Percentiles rank a stretch among this genome's conserved stretches.
Conservation (phyloP, 2,113 vertebrate species). For the Carassius carassius region DNA sequence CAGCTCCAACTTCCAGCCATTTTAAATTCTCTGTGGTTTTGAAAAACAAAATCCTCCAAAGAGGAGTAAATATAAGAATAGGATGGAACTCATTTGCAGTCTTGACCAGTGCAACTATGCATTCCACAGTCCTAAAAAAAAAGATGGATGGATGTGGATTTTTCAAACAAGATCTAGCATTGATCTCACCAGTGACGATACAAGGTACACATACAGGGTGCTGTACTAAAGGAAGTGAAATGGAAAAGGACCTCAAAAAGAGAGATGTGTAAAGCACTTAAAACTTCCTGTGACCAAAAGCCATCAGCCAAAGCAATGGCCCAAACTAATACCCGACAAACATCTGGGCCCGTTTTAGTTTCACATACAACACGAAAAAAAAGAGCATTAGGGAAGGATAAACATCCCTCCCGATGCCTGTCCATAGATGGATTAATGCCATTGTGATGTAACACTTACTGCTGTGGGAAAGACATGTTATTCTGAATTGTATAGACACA, state of each 20-base stretch:
- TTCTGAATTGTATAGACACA: constrained; percentile 83
- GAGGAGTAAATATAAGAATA: constrained; percentile 63
- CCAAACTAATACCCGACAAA: constrained; percentile 1
- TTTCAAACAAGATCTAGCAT: constrained; percentile 59
- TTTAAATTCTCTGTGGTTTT: constrained; percentile 62
- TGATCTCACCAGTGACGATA: constrained; percentile 61
- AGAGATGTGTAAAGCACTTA: constrained; percentile 44
- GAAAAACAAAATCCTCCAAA: constrained; percentile 59
- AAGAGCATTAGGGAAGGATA: neutral
- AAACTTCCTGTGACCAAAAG: constrained; percentile 44
- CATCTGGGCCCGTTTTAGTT: constrained; percentile 26
- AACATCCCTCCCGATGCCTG: neutral
- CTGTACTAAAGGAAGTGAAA: constrained; percentile 23
- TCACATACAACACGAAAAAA: neutral
- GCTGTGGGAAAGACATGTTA: constrained; percentile 77
- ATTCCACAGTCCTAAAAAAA: constrained; percentile 90
- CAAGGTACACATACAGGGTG: constrained; percentile 44
- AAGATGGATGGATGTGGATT: constrained; percentile 84
- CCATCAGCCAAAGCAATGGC: constrained; percentile 45
- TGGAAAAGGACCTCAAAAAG: constrained; percentile 4
- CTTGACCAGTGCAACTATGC: constrained; percentile 87
- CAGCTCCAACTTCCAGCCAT: constrained; percentile 47
- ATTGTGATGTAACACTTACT: constrained; percentile 74
- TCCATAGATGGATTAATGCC: constrained; percentile 47
- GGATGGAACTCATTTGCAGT: constrained; percentile 68